phyloP scores from a whole-genome alignment of 2,888 invertebrate species.

The Cataglyphis rosenhaueri region DNA sequence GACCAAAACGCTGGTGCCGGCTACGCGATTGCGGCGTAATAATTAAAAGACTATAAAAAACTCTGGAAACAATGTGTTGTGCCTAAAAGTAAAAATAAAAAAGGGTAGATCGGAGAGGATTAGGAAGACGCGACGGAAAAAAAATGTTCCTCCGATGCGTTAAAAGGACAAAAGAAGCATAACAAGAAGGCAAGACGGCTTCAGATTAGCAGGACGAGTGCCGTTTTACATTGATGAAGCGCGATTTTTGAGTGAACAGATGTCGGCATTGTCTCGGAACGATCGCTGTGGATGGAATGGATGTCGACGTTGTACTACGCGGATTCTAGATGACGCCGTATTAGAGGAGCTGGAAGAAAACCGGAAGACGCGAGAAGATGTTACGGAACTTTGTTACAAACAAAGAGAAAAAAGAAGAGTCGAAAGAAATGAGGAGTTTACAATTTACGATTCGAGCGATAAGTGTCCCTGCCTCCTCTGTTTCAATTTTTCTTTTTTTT shows the following conservation, averaged over 20 bases:
- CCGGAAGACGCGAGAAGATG: not conserved
- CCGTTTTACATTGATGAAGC: conserved; percentile 33
- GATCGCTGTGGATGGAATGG: not conserved
- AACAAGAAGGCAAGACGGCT: not conserved
- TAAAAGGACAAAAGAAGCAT: not conserved
- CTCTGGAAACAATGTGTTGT: conserved; percentile 69
- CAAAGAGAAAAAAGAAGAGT: not conserved
- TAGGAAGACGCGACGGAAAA: conserved; percentile 1
- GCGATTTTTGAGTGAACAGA: conserved; percentile 23
- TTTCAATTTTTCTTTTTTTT: conserved; percentile 42
- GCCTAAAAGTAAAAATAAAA: conserved; percentile 62
- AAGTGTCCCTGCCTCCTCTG: not conserved
- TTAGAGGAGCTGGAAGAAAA: not conserved
- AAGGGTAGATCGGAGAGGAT: conserved; percentile 20
- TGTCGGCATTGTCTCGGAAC: conserved; percentile 27
- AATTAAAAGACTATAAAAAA: conserved; percentile 70
- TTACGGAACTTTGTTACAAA: not conserved
- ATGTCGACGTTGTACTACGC: conserved; percentile 12
- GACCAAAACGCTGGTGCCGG: conserved; percentile 57
- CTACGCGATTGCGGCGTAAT: conserved; percentile 58
- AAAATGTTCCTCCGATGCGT: conserved; percentile 27
- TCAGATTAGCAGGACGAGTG: conserved; percentile 5
- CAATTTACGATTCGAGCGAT: conserved; percentile 15
- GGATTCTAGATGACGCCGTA: conserved; percentile 12
- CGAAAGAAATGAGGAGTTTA: conserved; percentile 15